Base-by-base conservation (phyloP, 1,140 invertebrate species). In the Myzus persicae region DNA sequence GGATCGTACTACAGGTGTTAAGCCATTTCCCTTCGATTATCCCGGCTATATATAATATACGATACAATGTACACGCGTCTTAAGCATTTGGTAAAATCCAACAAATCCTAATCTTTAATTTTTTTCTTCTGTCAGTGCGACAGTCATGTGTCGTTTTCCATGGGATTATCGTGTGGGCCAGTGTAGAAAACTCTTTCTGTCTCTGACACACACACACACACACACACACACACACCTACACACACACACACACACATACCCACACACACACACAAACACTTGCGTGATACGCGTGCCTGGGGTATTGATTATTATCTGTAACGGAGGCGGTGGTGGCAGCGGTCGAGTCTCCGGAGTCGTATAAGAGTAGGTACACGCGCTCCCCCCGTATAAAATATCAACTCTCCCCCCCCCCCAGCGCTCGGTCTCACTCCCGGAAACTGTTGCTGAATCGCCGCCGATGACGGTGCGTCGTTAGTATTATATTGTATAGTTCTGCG, bases 231-330 rank as follows among this genome's bases (percentile, higher is more conserved):
- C 24, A 36, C 24, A 24, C 46, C 5, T 20, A 54, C 22, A 48
- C 36, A 54, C 51, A 26, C 51, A 54, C 51, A 54, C 51, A 54
- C 51, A 54, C 24, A 54, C 51, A 54, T 24, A 26, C 24, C 26
- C 24, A 54, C 7, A 54, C 24, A 84, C 24, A 88, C n/a, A 38
- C 40, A 38, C 87, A 26, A 8, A 89, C 36, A 38, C 36, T 91
- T 91, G 76, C 24, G 46, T 82, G 44, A 92, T 81, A 85, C 91
- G 81, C 81, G 59, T 67, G 91, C 26, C 46, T 93, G 81, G 76
- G 76, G 81, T 93, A 93, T 93, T 93, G 91, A 93, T 93, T 93
- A 92, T 84, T 92, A 93, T 93, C 91, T 93, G 42, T 38, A 67
- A 44, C 38, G 26, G 24, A n/a, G 67, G 76, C 22, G 67, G 90